Conservation (phyloP, 2,888 invertebrate genomes). For the Cheilosia impressa region DNA sequence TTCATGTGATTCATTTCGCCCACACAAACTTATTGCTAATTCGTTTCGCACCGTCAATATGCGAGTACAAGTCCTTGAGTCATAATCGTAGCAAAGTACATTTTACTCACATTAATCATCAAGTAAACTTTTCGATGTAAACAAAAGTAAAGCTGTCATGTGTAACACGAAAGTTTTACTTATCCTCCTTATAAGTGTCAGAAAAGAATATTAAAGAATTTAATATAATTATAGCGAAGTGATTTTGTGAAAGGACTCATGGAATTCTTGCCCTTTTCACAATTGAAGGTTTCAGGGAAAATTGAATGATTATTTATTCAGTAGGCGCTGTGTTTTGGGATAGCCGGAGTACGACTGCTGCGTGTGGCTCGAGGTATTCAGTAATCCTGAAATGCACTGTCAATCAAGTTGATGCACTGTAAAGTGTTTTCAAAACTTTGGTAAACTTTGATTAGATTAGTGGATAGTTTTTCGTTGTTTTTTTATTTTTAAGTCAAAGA, state of each 20-base stretch:
- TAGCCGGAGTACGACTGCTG: too few species aligned
- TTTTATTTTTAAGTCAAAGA: too few species aligned
- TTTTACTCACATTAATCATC: constrained; percentile 12
- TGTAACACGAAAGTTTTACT: constrained; percentile 12
- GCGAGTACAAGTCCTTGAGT: not conserved
- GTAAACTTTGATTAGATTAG: too few species aligned
- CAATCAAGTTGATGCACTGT: too few species aligned
- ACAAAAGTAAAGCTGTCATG: constrained; percentile 14
- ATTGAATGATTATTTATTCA: constrained; percentile 4
- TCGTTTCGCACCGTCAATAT: not conserved
- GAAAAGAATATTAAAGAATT: constrained; percentile 12
- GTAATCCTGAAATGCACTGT: too few species aligned
- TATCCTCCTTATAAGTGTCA: not conserved
- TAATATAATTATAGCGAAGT: not conserved
- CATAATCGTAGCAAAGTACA: not conserved
- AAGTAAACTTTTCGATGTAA: not conserved
- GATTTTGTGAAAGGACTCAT: constrained; percentile 8
- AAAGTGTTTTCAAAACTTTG: too few species aligned
- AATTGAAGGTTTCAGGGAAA: not conserved
- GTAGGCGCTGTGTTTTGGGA: too few species aligned
- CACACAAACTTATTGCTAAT: not conserved
- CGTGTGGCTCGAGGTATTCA: too few species aligned
- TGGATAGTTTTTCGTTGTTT: too few species aligned
- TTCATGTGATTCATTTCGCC: not conserved
- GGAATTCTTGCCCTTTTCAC: constrained; percentile 5